phyloP scores from a whole-genome alignment of 2,888 invertebrate species.

The Camptogramma bilineatum region DNA sequence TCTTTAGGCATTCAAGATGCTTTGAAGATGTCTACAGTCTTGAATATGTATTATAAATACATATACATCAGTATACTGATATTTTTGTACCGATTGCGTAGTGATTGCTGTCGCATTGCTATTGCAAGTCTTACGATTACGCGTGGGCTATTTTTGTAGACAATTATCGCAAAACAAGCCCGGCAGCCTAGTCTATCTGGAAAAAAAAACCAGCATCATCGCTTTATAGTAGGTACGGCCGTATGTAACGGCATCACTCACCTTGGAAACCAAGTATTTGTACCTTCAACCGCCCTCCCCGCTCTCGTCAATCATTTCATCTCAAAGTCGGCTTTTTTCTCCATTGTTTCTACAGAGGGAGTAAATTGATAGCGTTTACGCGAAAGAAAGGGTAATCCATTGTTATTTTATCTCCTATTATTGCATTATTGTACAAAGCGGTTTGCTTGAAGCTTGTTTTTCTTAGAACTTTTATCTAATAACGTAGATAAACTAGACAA shows the following conservation, averaged over 20 bases:
- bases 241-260: background rate
- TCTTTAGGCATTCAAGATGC: too few relatives aligned
- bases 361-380: slow-evolving; percentile 64
- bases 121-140: too few relatives aligned
- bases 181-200: too few relatives aligned
- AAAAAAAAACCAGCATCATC: too few relatives aligned
- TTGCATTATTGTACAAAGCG: slow-evolving; percentile 9
- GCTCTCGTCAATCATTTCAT: slow-evolving; percentile 71
- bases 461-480: background rate
- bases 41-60: too few relatives aligned
- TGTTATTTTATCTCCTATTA: slow-evolving; percentile 45
- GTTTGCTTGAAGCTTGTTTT: background rate
- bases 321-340: slow-evolving; percentile 55
- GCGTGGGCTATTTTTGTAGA: too few relatives aligned
- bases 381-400: slow-evolving; percentile 59
- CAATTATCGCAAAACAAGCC: too few relatives aligned
- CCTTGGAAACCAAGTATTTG: background rate
- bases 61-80: too few relatives aligned
- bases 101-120: too few relatives aligned
- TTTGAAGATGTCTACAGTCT: too few relatives aligned
- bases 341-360: slow-evolving; percentile 59
- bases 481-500: background rate
- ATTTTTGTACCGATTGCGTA: too few relatives aligned
- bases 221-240: too few relatives aligned
- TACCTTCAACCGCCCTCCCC: slow-evolving; percentile 23